Base-by-base conservation (phyloP, 2,113 vertebrate species). In the Neodon shergylaensis region DNA sequence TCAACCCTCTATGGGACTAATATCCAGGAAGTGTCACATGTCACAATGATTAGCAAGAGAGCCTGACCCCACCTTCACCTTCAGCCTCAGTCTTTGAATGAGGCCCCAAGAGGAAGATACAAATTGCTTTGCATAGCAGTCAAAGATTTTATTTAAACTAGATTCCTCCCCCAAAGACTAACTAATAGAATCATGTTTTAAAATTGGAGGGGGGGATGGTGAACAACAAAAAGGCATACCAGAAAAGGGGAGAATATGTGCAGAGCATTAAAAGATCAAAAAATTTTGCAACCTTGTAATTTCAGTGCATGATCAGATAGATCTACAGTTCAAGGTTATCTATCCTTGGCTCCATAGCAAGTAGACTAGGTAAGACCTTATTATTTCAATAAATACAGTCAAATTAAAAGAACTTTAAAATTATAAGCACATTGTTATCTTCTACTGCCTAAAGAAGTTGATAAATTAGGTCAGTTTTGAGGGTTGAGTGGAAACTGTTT, bases 361-460 rank as follows among this genome's bases (percentile, higher is more conserved):
- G n/a, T 39, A 5, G 1, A 5, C 49, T 58, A 39, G 6, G 19
- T 39, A 54, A 31, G 68, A 42, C 10, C 36, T n/a, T 58, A n/a
- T 26, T 58, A 16, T 26, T 72, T 72, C 1, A 88, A 54, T 39
- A 8, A 42, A 73, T 88, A 28, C 0, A 58, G 54, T 58, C n/a
- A 58, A 7, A 58, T 58, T 19, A 42, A 54, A 73, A 54, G 36
- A 61, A 0, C 26, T 52, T 66, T 42, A 65, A 76, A 52, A 52
- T 26, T 52, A n/a, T 58, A 11, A 4, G n/a, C 21, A 94, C 19
- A 33, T n/a, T 82, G 0, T 44, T 49, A 39, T 90, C 28, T 39
- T 31, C 22, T 12, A 65, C 0, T 19, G 1, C 42, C 9, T 7
- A 28, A 36, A 36, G 7, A 1, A 65, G 36, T 36, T 58, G 8